Evolutionary conservation across 2,113 vertebrate species (phyloP), one percentile per base, ranked within the genome.

Genomic region (Paracanthobrama guichenoti): DNA sequence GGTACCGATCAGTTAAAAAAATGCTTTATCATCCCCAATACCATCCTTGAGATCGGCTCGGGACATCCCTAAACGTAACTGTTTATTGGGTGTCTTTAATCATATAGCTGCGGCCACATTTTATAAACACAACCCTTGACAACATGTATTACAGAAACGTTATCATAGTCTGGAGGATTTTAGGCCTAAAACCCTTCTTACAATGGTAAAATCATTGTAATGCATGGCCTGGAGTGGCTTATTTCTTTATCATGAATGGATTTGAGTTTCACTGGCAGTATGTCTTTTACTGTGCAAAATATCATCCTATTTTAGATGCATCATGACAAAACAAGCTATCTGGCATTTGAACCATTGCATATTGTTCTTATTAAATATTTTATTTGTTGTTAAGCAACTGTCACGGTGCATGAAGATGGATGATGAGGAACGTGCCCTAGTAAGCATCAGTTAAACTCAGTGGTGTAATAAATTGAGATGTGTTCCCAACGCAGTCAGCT

Each of bases 331-430:
- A 73, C 71, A 46, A 44, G 22, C 22, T 6, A 3, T 46, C 69
- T 46, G 69, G 20, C 5, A 16, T 48, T 26, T 73, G 39, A 48
- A 73, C 42, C 39, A 16, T 73, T 73, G 12, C 42, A 24, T 48
- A 24, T 73, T 46, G 71, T n/a, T 73, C 44, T 73, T 48, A 72
- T 46, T 69, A 42, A 69, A 69, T 22, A 5, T 71, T 42, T 71
- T 6, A 42, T 42, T 71, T 69, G 31, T 22, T 1, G 18, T 12
- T 12, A 69, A 22, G 35, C 39, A 72, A 46, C 22, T 72, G 46
- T 46, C 13, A 46, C 7, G 12, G 39, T 8, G 42, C 69, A 26
- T 72, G 71, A 26, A 73, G 71, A 73, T 22, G n/a, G 22, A 26
- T 48, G 71, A 24, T 8, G 71, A 46, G 42, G 5, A 16, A 48